Conservation (phyloP, 2,888 invertebrate genomes). For the Tipula helvola region DNA sequence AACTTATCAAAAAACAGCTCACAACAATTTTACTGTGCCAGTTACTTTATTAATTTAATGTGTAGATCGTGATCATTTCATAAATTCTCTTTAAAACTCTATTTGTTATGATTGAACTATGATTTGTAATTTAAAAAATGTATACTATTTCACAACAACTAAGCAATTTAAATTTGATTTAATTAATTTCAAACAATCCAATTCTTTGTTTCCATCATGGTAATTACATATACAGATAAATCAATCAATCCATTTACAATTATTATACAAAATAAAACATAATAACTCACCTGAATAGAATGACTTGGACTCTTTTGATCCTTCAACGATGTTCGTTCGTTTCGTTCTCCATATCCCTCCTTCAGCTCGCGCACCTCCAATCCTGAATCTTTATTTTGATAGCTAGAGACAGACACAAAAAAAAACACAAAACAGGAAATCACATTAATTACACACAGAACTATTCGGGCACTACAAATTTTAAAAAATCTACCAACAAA, state of each 20-base stretch:
- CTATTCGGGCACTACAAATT: neutral
- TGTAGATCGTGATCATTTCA: neutral
- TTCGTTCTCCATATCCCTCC: neutral
- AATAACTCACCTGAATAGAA: neutral
- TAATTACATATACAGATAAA: neutral
- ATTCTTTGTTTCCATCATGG: neutral
- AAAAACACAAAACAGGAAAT: neutral
- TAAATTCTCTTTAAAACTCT: neutral
- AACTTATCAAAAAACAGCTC: neutral
- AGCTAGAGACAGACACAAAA: neutral
- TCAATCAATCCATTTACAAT: neutral
- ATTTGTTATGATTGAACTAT: neutral
- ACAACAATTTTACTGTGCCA: neutral
- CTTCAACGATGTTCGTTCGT: neutral
- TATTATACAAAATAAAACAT: neutral
- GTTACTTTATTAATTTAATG: neutral
- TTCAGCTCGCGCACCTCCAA: neutral
- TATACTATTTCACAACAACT: neutral
- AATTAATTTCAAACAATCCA: neutral
- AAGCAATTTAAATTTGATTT: neutral
- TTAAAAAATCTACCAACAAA: slow-evolving; percentile 11
- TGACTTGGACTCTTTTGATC: neutral
- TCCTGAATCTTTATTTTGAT: neutral
- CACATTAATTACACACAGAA: neutral
- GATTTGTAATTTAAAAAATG: neutral